A percentile compares a stretch with the other conserved stretches of the same genome.
These are phyloP conservation scores for Mastomys coucha DNA, from an alignment of 2,113 vertebrate genomes.

Conservation along the genomic window DNA sequence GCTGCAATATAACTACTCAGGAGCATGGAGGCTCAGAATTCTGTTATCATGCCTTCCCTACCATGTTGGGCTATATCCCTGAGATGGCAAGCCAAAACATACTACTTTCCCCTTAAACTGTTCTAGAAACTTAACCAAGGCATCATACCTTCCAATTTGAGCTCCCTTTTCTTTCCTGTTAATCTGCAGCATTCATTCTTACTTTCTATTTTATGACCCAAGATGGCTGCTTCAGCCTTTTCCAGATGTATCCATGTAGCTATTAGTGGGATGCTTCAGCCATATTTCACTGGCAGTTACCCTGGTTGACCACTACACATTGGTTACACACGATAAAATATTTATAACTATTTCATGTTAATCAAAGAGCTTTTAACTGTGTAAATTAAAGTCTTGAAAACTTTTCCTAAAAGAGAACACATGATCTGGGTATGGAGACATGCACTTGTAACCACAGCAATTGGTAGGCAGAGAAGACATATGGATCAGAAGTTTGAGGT, in stretches of 20 bases:
- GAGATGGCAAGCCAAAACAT: no score
- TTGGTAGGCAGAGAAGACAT: background rate
- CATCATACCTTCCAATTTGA: accelerated
- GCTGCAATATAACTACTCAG: background rate
- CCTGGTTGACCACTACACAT: background rate
- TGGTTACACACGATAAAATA: background rate
- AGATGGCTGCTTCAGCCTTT: no score
- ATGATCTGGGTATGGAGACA: background rate
- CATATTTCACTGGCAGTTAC: background rate
- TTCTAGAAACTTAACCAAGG: background rate
- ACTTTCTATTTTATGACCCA: background rate
- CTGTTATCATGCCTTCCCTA: no score
- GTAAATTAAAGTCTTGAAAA: background rate
- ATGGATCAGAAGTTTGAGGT: background rate
- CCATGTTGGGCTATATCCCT: background rate
- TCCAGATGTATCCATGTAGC: accelerated
- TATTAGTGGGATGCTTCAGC: background rate
- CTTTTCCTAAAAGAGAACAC: background rate
- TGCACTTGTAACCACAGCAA: background rate
- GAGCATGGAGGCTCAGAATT: background rate
- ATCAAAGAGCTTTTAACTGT: background rate
- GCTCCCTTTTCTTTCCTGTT: background rate
- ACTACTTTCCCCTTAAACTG: background rate
- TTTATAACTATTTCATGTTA: background rate
- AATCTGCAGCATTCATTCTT: accelerated